These are phyloP conservation scores for Prolemur simus DNA, from an alignment of 2,113 vertebrate species.

Conservation along the genomic window DNA sequence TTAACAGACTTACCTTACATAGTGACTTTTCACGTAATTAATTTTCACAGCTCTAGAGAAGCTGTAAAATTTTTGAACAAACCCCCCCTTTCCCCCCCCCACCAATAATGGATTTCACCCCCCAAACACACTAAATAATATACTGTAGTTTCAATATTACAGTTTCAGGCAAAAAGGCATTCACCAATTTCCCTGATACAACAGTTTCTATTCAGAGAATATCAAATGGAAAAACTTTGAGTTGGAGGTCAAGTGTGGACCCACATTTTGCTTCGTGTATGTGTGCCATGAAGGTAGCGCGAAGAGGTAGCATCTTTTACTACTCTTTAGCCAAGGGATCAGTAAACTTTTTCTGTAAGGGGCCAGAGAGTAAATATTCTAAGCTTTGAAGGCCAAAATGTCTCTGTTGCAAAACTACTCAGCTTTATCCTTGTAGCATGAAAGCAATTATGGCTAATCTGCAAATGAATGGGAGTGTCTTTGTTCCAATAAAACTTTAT, in stretches of 20 bases:
- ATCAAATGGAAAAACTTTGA: not conserved
- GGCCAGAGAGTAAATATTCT: not conserved
- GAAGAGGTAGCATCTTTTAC: not conserved
- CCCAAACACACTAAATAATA: not conserved
- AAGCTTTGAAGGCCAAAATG: not conserved
- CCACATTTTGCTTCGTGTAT: not conserved
- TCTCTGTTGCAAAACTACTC: not conserved
- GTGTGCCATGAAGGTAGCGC: not conserved
- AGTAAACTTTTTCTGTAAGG: not conserved
- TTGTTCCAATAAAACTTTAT: conserved; percentile 2
- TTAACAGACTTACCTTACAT: not conserved
- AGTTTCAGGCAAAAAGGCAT: conserved; percentile 35
- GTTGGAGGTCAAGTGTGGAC: not conserved
- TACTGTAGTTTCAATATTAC: conserved; percentile 7
- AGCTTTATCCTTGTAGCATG: not conserved
- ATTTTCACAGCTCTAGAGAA: conserved; percentile 32
- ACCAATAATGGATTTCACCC: conserved; percentile 15
- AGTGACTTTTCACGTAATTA: not conserved
- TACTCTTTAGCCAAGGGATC: not conserved
- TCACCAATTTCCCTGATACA: not conserved
- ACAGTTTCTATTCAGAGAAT: conserved; percentile 4
- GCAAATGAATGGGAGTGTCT: not conserved
- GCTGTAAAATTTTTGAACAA: not conserved
- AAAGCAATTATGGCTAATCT: not conserved
- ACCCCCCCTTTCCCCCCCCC: not conserved